phyloP scores from a whole-genome alignment of 2,797 vertebrate genomes.

The Crocodylus rhombifer region DNA sequence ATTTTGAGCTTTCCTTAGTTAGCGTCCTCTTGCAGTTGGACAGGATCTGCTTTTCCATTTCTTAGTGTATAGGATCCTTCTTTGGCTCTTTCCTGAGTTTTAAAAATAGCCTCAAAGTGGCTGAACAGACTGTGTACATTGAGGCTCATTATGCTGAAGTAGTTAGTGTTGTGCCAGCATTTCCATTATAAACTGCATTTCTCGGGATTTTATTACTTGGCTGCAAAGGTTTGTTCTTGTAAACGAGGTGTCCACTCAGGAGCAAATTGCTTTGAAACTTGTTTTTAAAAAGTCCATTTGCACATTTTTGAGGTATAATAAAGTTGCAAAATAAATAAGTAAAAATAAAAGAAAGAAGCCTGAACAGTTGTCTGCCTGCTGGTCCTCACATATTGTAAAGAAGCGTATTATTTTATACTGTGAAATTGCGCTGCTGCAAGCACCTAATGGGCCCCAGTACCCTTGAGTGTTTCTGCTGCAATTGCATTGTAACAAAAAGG shows the following conservation, averaged over 20 bases:
- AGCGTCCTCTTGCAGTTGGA: slow-evolving; percentile 28
- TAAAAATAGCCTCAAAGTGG: slow-evolving; percentile 47
- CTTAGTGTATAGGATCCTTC: slow-evolving; percentile 44
- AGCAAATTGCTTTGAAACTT: slow-evolving; percentile 20
- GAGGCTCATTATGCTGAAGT: slow-evolving; percentile 20
- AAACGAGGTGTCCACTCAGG: slow-evolving; percentile 42
- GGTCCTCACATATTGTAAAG: slow-evolving; percentile 23
- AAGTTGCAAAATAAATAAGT: background rate
- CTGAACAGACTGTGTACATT: slow-evolving; percentile 30
- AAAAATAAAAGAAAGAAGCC: background rate
- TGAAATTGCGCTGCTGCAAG: slow-evolving; percentile 42
- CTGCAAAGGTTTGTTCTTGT: slow-evolving; percentile 48
- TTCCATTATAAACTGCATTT: slow-evolving; percentile 57
- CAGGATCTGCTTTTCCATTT: slow-evolving; percentile 56
- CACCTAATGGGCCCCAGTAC: slow-evolving; percentile 44
- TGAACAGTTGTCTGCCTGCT: slow-evolving; percentile 27
- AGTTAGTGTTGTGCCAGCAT: slow-evolving; percentile 58
- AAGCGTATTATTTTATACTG: slow-evolving; percentile 46
- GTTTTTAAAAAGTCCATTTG: slow-evolving; percentile 32
- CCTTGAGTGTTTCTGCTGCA: slow-evolving; percentile 9
- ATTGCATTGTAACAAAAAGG: slow-evolving; percentile 26
- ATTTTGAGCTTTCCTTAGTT: slow-evolving; percentile 20
- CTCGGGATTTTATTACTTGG: slow-evolving; percentile 32
- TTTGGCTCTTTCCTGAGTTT: slow-evolving; percentile 33
- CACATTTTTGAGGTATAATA: slow-evolving; percentile 26